Evolutionary conservation across 2,113 vertebrate genomes (phyloP).

Genomic region (Talpa occidentalis): DNA sequence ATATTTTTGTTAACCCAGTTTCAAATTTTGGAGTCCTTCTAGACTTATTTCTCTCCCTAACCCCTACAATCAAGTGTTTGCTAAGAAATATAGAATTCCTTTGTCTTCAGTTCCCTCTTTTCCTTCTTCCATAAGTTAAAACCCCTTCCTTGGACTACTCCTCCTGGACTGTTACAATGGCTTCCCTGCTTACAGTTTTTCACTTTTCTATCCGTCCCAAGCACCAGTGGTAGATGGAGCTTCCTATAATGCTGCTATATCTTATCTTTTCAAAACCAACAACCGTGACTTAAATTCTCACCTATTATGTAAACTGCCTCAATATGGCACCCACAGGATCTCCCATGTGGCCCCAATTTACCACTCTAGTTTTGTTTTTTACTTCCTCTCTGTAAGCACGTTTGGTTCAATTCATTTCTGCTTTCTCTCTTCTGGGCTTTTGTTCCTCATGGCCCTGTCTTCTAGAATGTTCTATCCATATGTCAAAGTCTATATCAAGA

Average conservation of each 20-base stretch:
- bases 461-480: constrained; percentile 7
- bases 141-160: not conserved
- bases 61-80: not conserved
- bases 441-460: constrained; percentile 3
- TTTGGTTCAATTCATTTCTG: constrained; percentile 59
- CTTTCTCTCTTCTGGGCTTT: constrained; percentile 50
- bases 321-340: not conserved
- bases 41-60: not conserved
- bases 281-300: not conserved
- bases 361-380: constrained; percentile 4
- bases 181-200: not conserved
- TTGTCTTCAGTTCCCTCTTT: not conserved
- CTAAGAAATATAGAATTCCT: not conserved
- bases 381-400: constrained; percentile 44
- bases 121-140: not conserved
- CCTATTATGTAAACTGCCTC: not conserved
- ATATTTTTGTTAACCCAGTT: not conserved
- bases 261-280: constrained; percentile 8
- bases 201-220: not conserved
- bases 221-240: not conserved
- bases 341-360: not conserved
- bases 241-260: not conserved
- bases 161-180: not conserved
- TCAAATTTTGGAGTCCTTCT: not conserved
- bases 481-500: not conserved